These are phyloP conservation scores for Bimastos eiseni DNA, from an alignment of 2,888 invertebrate species.

Conservation along the genomic window DNA sequence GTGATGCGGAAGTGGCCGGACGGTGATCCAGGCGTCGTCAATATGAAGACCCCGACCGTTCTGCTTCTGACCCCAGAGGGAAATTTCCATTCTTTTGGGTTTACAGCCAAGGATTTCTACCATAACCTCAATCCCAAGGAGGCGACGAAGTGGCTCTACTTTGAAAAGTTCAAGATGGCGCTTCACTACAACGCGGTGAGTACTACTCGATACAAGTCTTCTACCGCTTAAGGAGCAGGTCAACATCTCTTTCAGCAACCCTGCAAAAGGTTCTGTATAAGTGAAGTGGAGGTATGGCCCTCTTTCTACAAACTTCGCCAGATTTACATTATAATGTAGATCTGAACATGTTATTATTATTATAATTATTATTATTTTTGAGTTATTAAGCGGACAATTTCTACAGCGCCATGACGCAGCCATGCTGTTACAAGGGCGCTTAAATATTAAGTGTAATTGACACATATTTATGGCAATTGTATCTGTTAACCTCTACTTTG, in stretches of 20 bases:
- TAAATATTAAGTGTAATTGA: not conserved
- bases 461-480: not conserved
- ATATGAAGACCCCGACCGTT: conserved; percentile 67
- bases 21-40: conserved; percentile 64
- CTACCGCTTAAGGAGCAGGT: not conserved
- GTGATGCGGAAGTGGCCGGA: conserved; percentile 68
- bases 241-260: not conserved
- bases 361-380: too few relatives aligned
- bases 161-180: conserved; percentile 68
- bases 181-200: conserved; percentile 65
- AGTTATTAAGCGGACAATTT: too few relatives aligned
- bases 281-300: not conserved
- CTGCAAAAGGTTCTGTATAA: not conserved
- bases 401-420: too few relatives aligned
- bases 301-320: not conserved
- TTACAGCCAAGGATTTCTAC: conserved; percentile 66
- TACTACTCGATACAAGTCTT: conserved; percentile 36
- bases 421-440: too few relatives aligned
- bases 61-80: conserved; percentile 65
- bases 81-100: conserved; percentile 67
- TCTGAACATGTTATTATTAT: too few relatives aligned
- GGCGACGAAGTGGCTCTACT: conserved; percentile 66
- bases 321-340: not conserved
- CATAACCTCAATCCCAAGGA: conserved; percentile 66
- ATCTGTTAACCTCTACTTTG: not conserved